Evolutionary conservation across 2,113 vertebrate genomes (phyloP).

Genomic region (Potamarius usumacintae): DNA sequence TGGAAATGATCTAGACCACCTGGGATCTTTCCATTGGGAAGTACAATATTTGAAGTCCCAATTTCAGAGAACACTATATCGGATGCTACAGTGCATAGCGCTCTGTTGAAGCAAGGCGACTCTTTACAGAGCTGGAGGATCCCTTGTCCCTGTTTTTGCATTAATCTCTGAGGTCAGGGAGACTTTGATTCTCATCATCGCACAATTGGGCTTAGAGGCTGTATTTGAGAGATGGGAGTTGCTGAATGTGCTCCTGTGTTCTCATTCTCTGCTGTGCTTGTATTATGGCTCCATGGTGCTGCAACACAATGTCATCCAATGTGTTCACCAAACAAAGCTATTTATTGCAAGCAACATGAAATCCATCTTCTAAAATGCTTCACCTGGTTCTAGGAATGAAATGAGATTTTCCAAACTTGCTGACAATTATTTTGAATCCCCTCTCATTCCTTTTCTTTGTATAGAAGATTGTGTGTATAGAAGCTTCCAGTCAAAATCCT

Average conservation of each 20-base stretch:
- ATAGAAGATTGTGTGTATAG: slow-evolving; percentile 59
- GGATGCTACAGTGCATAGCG: background rate
- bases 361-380: slow-evolving; percentile 31
- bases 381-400: slow-evolving; percentile 35
- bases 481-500: slow-evolving; percentile 52
- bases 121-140: background rate
- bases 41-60: background rate
- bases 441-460: slow-evolving; percentile 49
- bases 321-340: background rate
- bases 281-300: background rate
- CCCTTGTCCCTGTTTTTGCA: background rate
- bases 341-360: slow-evolving; percentile 28
- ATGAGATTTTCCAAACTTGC: slow-evolving; percentile 38
- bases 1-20: background rate
- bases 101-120: background rate
- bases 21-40: background rate
- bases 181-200: background rate
- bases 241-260: background rate
- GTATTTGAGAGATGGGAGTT: background rate
- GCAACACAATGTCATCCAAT: slow-evolving; percentile 1
- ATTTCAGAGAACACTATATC: background rate
- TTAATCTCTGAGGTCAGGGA: background rate
- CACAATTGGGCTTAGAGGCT: background rate
- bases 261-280: background rate
- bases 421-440: slow-evolving; percentile 51